These are phyloP conservation scores for Volucella bombylans DNA, from an alignment of 2,888 invertebrate genomes.

Conservation along the genomic window DNA sequence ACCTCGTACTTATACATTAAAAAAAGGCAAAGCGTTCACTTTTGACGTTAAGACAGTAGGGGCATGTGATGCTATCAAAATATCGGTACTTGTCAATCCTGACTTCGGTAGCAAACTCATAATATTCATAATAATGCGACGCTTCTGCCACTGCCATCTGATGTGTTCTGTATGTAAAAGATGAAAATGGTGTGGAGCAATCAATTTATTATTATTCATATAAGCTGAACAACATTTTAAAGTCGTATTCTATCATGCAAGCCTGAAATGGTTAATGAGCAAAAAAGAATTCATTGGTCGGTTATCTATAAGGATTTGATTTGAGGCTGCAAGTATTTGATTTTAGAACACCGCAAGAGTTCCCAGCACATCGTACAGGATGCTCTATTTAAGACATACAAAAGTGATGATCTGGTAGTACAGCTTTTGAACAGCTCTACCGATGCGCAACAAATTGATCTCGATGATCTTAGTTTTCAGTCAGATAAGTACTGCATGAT, in stretches of 20 bases:
- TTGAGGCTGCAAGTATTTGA: too few relatives aligned
- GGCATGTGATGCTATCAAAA: slow-evolving; percentile 1
- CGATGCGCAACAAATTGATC: slow-evolving; percentile 1
- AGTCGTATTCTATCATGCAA: neutral
- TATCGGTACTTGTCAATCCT: slow-evolving; percentile 7
- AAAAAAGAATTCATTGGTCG: neutral
- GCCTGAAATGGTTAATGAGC: slow-evolving; percentile 8
- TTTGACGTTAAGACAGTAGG: neutral
- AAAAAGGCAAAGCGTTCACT: neutral
- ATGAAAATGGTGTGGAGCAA: neutral
- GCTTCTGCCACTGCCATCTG: neutral
- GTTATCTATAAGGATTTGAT: too few relatives aligned
- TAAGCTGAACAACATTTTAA: slow-evolving; percentile 23
- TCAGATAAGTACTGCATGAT: slow-evolving; percentile 10
- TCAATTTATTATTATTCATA: slow-evolving; percentile 16
- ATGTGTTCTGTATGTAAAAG: slow-evolving; percentile 14
- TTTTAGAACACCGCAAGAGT: too few relatives aligned
- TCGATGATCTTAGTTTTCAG: neutral
- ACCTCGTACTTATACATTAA: neutral
- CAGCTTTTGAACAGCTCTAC: neutral
- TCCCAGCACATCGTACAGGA: too few relatives aligned
- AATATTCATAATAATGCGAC: slow-evolving; percentile 28
- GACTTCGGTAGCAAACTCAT: slow-evolving; percentile 11
- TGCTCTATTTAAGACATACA: too few relatives aligned
- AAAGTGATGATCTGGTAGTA: too few relatives aligned